Conservation (phyloP, 1,140 invertebrate species). For the Pseudomyrmex cubaensis region DNA sequence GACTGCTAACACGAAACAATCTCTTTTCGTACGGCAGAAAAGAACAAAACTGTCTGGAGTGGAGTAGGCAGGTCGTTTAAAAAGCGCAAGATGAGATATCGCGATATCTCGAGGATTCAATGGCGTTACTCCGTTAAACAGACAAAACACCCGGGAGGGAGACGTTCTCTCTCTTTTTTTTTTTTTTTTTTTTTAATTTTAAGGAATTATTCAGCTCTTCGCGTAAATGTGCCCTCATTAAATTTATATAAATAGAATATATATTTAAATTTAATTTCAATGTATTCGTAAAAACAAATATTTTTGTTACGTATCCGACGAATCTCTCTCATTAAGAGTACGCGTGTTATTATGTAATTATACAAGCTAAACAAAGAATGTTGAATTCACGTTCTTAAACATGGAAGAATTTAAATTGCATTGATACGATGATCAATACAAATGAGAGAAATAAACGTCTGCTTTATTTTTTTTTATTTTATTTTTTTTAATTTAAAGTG, state of each 20-base stretch:
- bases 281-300: no score
- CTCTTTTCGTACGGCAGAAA: constrained; percentile 72
- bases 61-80: constrained; percentile 60
- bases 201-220: not conserved
- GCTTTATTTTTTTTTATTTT: no score
- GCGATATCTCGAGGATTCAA: constrained; percentile 67
- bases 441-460: not conserved
- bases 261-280: no score
- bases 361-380: not conserved
- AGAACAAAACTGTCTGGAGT: constrained; percentile 72
- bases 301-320: not conserved
- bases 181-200: constrained; percentile 14
- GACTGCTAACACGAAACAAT: constrained; percentile 74
- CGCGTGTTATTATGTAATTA: not conserved
- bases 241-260: not conserved
- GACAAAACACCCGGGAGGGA: not conserved
- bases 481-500: no score
- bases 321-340: not conserved
- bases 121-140: constrained; percentile 40
- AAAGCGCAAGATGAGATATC: constrained; percentile 73
- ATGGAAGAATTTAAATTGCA: not conserved
- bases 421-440: not conserved
- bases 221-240: not conserved
- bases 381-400: not conserved
- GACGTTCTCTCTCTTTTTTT: not conserved